These are phyloP conservation scores for Sebastes vulpes DNA, from an alignment of 2,797 vertebrate genomes.

Conservation along the genomic window DNA sequence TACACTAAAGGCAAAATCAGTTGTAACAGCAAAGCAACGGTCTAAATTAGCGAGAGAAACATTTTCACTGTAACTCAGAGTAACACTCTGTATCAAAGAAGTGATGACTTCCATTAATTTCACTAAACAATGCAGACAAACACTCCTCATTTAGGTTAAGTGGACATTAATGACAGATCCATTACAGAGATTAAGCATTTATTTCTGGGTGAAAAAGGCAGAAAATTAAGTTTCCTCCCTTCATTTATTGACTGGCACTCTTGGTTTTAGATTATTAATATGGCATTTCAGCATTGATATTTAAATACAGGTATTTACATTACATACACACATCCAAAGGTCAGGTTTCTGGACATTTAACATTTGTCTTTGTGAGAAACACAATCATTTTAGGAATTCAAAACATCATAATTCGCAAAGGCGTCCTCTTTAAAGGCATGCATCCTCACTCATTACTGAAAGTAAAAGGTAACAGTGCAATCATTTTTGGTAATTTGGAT, in stretches of 20 bases:
- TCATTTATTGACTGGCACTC: conserved; percentile 23
- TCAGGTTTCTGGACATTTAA: background rate
- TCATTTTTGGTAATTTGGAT: background rate
- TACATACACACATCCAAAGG: background rate
- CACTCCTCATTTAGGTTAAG: conserved; percentile 67
- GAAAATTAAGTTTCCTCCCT: conserved; percentile 50
- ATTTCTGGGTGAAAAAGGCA: conserved; percentile 63
- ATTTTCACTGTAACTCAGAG: conserved; percentile 4
- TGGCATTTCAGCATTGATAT: background rate
- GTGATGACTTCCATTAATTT: conserved; percentile 58
- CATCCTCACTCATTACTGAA: background rate
- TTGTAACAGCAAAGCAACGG: background rate
- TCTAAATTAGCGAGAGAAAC: conserved; percentile 6
- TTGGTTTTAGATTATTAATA: conserved; percentile 2
- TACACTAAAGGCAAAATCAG: conserved; percentile 6
- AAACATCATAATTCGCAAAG: background rate
- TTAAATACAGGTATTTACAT: background rate
- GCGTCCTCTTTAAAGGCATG: background rate
- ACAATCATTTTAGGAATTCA: background rate
- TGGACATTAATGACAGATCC: conserved; percentile 72
- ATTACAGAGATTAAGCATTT: conserved; percentile 62
- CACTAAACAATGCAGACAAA: conserved; percentile 60
- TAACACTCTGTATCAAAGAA: conserved; percentile 34
- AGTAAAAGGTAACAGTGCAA: background rate
- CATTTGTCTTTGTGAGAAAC: background rate